These are phyloP conservation scores for Drosophila elegans DNA, from an alignment of 1,140 invertebrate species.

Conservation along the genomic window DNA sequence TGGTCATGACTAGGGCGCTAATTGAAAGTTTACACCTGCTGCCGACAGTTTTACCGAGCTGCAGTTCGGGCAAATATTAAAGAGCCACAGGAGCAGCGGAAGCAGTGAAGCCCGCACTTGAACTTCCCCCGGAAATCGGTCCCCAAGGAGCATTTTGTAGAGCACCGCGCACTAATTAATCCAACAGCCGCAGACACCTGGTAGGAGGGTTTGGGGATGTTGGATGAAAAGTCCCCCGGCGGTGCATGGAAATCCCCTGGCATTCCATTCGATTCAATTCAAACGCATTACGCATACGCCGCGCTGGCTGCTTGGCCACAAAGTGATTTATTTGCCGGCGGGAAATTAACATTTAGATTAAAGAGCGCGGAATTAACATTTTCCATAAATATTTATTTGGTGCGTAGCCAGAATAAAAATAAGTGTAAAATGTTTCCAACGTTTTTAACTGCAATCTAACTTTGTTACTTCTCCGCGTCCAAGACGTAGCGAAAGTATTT, in stretches of 20 bases:
- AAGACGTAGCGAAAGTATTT: constrained; percentile 49
- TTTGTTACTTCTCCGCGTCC: constrained; percentile 32
- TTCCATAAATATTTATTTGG: constrained; percentile 78
- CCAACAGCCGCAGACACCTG: constrained; percentile 28
- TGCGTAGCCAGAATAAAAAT: constrained; percentile 17
- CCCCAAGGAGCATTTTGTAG: constrained; percentile 67
- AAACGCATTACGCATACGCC: constrained; percentile 59
- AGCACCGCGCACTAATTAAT: constrained; percentile 65
- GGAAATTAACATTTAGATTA: constrained; percentile 80
- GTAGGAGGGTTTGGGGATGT: neutral
- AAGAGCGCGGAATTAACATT: constrained; percentile 72
- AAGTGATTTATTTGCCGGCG: constrained; percentile 71
- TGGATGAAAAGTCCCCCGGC: constrained; percentile 3
- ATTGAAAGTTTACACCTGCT: constrained; percentile 66
- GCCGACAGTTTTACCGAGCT: constrained; percentile 11
- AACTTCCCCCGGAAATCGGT: constrained; percentile 62
- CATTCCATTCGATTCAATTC: constrained; percentile 41
- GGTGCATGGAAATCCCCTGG: constrained; percentile 18
- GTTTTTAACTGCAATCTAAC: constrained; percentile 58
- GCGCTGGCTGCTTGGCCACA: constrained; percentile 37
- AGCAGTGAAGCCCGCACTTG: constrained; percentile 32
- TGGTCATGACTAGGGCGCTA: constrained; percentile 33
- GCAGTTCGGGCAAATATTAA: constrained; percentile 35
- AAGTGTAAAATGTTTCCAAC: constrained; percentile 58
- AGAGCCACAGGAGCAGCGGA: constrained; percentile 6